A percentile compares a stretch with the other conserved stretches of the same genome.
Conservation (phyloP, 1,140 invertebrate genomes). For the Drosophila littoralis region DNA sequence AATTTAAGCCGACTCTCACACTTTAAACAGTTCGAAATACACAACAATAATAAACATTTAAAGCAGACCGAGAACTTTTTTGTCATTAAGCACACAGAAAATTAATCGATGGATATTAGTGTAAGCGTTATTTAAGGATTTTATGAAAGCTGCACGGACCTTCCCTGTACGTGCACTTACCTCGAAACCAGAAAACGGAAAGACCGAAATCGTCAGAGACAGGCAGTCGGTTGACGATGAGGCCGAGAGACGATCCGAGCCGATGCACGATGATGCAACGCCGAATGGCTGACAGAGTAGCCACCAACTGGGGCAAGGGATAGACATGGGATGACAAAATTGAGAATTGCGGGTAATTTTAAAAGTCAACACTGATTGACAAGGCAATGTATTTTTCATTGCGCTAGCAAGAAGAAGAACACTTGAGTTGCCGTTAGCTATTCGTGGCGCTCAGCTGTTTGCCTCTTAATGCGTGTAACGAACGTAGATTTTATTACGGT, state of each 20-base stretch:
- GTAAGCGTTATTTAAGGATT: conserved; percentile 46
- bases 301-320: conserved; percentile 38
- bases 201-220: conserved; percentile 50
- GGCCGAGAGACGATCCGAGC: conserved; percentile 20
- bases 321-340: conserved; percentile 2
- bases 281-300: conserved; percentile 37
- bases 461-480: neutral
- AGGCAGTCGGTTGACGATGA: conserved; percentile 27
- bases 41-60: conserved; percentile 1
- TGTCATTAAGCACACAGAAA: conserved; percentile 29
- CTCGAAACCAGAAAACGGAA: conserved; percentile 79
- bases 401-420: neutral
- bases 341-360: conserved; percentile 39
- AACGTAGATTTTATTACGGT: neutral
- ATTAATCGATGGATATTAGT: conserved; percentile 64
- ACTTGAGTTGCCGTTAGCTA: neutral
- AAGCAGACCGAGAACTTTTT: conserved; percentile 8
- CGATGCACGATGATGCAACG: conserved; percentile 52
- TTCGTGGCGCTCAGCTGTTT: neutral
- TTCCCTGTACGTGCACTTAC: conserved; percentile 62
- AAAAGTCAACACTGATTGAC: conserved; percentile 20
- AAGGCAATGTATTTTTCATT: conserved; percentile 15
- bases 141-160: conserved; percentile 24
- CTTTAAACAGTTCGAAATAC: conserved; percentile 3
- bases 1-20: conserved; percentile 2